Evolutionary conservation across 92 coral and sea anemone genomes (phyloP).

Genomic region (Chrysogorgia sp.): DNA sequence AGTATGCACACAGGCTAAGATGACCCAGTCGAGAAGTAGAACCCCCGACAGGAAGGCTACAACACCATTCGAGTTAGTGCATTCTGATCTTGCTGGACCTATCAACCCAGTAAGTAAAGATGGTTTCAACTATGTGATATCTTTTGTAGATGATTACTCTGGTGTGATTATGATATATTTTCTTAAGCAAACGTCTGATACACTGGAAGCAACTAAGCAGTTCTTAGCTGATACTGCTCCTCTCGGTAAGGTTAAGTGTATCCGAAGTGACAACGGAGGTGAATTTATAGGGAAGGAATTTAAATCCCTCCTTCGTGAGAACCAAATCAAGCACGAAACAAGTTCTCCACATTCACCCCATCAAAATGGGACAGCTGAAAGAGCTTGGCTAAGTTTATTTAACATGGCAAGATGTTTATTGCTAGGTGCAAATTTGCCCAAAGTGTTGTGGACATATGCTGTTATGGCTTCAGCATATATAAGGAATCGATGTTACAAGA

Average conservation of each 20-base stretch:
- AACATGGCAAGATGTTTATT: constrained; percentile 45
- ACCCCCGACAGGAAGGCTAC: constrained; percentile 48
- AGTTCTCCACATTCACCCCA: constrained; percentile 50
- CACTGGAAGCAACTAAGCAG: constrained; percentile 26
- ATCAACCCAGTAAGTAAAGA: constrained; percentile 38
- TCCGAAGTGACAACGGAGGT: constrained; percentile 46
- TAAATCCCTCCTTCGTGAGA: constrained; percentile 39
- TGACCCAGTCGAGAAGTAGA: constrained; percentile 43
- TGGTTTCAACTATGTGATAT: constrained; percentile 43
- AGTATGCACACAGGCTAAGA: constrained; percentile 47
- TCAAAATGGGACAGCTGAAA: constrained; percentile 57
- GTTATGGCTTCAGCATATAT: constrained; percentile 28
- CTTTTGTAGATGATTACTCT: constrained; percentile 37
- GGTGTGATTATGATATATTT: constrained; percentile 31
- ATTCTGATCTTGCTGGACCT: constrained; percentile 58
- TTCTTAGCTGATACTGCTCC: constrained; percentile 47
- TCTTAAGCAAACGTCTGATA: constrained; percentile 24
- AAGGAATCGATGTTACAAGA: constrained; percentile 41
- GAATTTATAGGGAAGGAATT: constrained; percentile 44
- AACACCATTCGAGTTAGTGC: constrained; percentile 47
- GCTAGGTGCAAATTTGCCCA: constrained; percentile 41
- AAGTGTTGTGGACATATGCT: constrained; percentile 40
- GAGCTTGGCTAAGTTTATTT: constrained; percentile 57
- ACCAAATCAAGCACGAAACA: constrained; percentile 49
- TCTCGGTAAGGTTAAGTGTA: constrained; percentile 41